Evolutionary conservation across 1,140 invertebrate genomes (phyloP).

Genomic region (Onthophagus taurus): DNA sequence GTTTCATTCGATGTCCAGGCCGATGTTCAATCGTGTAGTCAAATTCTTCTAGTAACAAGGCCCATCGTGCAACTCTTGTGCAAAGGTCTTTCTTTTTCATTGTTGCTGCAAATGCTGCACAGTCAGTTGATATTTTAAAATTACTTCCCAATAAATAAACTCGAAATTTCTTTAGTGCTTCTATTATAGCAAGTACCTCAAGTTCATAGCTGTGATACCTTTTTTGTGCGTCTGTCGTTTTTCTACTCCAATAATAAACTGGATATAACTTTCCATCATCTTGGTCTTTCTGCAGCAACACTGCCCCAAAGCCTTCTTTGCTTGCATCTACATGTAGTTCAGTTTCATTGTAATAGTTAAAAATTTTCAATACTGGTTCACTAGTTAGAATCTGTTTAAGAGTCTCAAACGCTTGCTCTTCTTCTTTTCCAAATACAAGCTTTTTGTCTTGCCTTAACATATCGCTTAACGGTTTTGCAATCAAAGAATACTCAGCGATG

Average conservation of each 20-base stretch:
- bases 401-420: conserved; percentile 13
- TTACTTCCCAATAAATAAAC: conserved; percentile 38
- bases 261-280: conserved; percentile 28
- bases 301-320: conserved; percentile 18
- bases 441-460: conserved; percentile 12
- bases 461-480: conserved; percentile 20
- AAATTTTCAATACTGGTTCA: not conserved
- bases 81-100: conserved; percentile 6
- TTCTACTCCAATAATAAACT: conserved; percentile 35
- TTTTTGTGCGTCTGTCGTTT: conserved; percentile 23
- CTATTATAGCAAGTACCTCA: conserved; percentile 42
- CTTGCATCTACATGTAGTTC: conserved; percentile 13
- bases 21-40: conserved; percentile 22
- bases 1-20: conserved; percentile 14
- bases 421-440: conserved; percentile 10
- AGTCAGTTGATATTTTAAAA: conserved; percentile 38
- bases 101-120: conserved; percentile 12
- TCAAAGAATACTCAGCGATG: conserved; percentile 10
- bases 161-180: conserved; percentile 41
- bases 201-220: conserved; percentile 33
- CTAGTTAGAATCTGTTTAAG: conserved; percentile 11
- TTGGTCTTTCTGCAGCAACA: conserved; percentile 30
- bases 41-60: conserved; percentile 19
- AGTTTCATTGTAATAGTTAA: not conserved
- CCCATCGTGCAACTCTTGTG: conserved; percentile 23